Evolutionary conservation across 1,140 invertebrate genomes (phyloP).

Genomic region (Carcinoscorpius rotundicauda): DNA sequence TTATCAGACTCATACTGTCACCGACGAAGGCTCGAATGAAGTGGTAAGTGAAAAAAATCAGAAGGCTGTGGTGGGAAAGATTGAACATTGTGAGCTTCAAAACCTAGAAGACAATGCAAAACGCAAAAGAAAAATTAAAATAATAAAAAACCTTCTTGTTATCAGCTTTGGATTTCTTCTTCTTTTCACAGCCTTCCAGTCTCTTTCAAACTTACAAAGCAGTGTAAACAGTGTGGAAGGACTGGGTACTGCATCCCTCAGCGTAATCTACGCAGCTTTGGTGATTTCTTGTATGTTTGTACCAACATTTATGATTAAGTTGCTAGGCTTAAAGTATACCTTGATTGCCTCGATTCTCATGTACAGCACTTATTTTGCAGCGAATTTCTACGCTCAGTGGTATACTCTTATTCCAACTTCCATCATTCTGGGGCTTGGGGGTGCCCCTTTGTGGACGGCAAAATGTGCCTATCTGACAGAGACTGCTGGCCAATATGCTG

Average conservation of each 20-base stretch:
- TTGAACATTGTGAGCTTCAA: no score
- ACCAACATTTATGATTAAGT: conserved; percentile 73
- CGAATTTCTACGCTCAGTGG: conserved; percentile 81
- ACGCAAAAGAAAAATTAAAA: not conserved
- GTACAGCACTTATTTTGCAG: conserved; percentile 84
- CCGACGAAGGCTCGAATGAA: no score
- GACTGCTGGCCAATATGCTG: conserved; percentile 58
- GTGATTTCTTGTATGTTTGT: conserved; percentile 87
- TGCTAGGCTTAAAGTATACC: conserved; percentile 90
- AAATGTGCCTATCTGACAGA: conserved; percentile 92
- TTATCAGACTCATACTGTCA: no score
- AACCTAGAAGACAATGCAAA: no score
- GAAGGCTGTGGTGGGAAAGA: no score
- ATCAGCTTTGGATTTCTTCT: conserved; percentile 82
- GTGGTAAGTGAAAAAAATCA: no score
- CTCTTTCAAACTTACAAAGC: conserved; percentile 66
- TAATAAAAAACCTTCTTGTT: conserved; percentile 53
- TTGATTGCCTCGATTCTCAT: conserved; percentile 78
- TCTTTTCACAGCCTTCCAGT: conserved; percentile 84
- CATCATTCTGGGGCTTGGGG: conserved; percentile 68
- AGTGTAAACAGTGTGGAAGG: conserved; percentile 26
- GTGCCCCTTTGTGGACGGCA: conserved; percentile 91
- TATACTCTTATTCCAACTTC: conserved; percentile 87
- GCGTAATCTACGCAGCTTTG: conserved; percentile 74
- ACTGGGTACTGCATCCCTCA: conserved; percentile 55